phyloP scores from a whole-genome alignment of 2,113 vertebrate species.

The Psittacara wagleri region DNA sequence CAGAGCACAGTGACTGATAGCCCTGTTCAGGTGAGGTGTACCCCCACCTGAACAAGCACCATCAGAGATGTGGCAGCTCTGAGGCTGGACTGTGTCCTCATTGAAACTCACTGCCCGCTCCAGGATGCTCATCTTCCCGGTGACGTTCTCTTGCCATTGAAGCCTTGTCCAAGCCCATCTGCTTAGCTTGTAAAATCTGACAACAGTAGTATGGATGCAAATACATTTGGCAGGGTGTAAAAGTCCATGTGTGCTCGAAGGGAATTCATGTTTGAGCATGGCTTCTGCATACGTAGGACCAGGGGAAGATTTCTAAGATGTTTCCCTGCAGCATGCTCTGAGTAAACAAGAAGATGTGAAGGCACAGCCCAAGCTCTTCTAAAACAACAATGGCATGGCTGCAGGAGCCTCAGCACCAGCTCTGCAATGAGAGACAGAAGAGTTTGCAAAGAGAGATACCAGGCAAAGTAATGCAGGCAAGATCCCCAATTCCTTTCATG shows the following conservation, averaged over 20 bases:
- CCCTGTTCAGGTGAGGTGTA: not conserved
- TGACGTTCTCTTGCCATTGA: not conserved
- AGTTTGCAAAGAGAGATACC: not conserved
- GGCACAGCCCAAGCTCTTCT: not conserved
- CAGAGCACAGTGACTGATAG: not conserved
- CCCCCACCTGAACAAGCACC: not conserved
- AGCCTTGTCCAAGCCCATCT: not conserved
- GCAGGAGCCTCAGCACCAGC: not conserved
- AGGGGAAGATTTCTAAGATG: not conserved
- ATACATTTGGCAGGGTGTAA: not conserved
- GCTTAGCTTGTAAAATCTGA: not conserved
- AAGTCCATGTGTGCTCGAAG: fast-evolving
- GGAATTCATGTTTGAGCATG: not conserved
- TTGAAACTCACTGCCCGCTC: not conserved
- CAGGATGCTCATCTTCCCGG: not conserved
- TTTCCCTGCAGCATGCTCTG: not conserved
- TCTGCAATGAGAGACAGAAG: not conserved
- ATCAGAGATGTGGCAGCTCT: not conserved
- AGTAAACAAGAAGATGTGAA: not conserved
- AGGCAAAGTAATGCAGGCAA: not conserved
- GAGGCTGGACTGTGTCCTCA: not conserved
- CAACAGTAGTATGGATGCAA: not conserved
- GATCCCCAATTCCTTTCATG: not conserved
- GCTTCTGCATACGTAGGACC: not conserved
- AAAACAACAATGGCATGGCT: not conserved